A percentile compares a stretch with the other conserved stretches of the same genome.
Conservation (phyloP, 30 jellyfish, hydroid and myxozoan genomes). For the Cassiopea andromeda region DNA sequence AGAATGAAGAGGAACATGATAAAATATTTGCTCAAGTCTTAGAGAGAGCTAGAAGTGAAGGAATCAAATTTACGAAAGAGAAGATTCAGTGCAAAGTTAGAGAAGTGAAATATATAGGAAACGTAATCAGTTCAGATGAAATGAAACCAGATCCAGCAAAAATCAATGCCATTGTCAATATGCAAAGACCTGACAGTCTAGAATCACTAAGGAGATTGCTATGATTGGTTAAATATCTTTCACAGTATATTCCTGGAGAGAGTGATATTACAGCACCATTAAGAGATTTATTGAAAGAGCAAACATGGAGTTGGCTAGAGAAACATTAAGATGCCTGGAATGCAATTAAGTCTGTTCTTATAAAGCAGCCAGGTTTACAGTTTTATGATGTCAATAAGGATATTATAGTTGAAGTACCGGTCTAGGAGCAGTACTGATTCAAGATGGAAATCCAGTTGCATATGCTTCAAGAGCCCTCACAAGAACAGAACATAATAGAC, state of each 20-base stretch:
- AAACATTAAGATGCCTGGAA: conserved; percentile 39
- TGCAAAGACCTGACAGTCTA: conserved; percentile 46
- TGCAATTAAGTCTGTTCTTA: conserved; percentile 28
- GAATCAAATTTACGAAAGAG: conserved; percentile 18
- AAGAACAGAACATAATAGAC: conserved; percentile 27
- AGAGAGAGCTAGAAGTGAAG: conserved; percentile 9
- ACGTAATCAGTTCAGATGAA: conserved; percentile 39
- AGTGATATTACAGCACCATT: conserved; percentile 30
- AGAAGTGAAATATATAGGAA: conserved; percentile 37
- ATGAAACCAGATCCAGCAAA: conserved; percentile 53
- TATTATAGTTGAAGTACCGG: conserved; percentile 36
- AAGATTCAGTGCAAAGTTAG: conserved; percentile 7
- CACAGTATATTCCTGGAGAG: conserved; percentile 40
- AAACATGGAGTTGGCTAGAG: not conserved
- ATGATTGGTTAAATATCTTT: conserved; percentile 36
- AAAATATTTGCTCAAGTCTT: conserved; percentile 6
- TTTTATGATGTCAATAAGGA: conserved; percentile 33
- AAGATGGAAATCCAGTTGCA: conserved; percentile 62
- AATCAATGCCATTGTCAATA: conserved; percentile 6
- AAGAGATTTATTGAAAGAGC: conserved; percentile 13
- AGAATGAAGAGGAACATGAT: conserved; percentile 48
- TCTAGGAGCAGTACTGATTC: conserved; percentile 46
- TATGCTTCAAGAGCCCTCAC: conserved; percentile 61
- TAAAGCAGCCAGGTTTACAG: conserved; percentile 39
- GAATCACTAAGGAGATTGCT: conserved; percentile 13